Base-by-base conservation (phyloP, 2,888 invertebrate species). In the Lasioglossum marginatum region DNA sequence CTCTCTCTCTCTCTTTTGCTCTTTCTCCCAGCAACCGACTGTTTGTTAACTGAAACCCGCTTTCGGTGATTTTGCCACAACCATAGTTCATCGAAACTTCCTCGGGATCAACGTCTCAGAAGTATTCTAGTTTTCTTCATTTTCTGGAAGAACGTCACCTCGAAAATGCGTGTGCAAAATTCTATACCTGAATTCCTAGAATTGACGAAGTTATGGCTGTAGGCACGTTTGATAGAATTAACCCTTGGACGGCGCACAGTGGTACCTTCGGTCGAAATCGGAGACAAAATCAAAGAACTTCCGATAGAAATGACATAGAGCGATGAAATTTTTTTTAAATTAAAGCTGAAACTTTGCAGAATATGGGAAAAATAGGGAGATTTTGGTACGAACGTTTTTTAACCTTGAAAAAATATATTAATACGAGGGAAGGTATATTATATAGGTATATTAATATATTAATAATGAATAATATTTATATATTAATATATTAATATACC, bases 41-140 rank as follows among this genome's bases (percentile, higher is more conserved):
- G 48, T 82, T 79, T 63, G 79, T 73, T 66, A 72, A 73, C 73
- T 23, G 12, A n/a, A 57, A 57, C 57, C 23, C 57, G 57, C 57
- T 57, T 57, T n/a, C n/a, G 12, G 23, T 12, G n/a, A 57, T 12
- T n/a, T n/a, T 12, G 12, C 57, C 12, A 1, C n/a, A 57, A 57
- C 57, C 57, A 1, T 57, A n/a, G 57, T 10, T 57, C 57, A n/a
- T 57, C 10, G 10, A 57, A 12, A 57, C 10, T 57, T 57, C 4
- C 12, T 57, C 1, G 57, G n/a, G 23, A n/a, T 57, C 57, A 57
- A 57, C 57, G 8, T n/a, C 12, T 4, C 57, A 12, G 4, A n/a
- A 57, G 1, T 57, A 57, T n/a, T n/a, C 23, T 12, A n/a, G 6
- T n/a, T 8, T 23, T 12, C 3, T 0, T 12, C 12, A 12, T 3